Base-by-base conservation (phyloP, 2,888 invertebrate species). In the Teleogryllus oceanicus region DNA sequence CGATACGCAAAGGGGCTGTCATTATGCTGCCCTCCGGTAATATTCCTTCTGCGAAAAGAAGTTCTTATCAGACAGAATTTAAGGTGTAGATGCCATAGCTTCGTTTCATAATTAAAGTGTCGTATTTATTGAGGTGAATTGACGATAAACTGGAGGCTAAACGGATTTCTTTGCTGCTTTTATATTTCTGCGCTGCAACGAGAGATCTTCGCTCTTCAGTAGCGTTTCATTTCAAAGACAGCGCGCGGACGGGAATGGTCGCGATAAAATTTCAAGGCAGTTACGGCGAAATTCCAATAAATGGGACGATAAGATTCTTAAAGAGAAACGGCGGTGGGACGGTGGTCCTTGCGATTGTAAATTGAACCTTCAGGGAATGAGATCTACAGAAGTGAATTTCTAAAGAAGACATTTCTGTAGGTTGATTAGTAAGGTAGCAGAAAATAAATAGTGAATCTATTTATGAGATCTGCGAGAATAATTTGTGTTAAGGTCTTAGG, bases 81-180 rank as follows among this genome's bases (percentile, higher is more conserved):
- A 62, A 62, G 62, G 62, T 62, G 62, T n/a, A n/a, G 62, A n/a
- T 18, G 62, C 62, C 62, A 62, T n/a, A n/a, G n/a, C 62, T 62
- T 62, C 62, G 62, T n/a, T n/a, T 62, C 62, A 62, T 62, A 62
- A 62, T 62, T 62, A 62, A 62, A 62, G 62, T 62, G 62, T 62
- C 62, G 62, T 62, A 62, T 62, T 62, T 62, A 62, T 62, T 62
- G 62, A 62, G 62, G 62, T 62, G 62, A 62, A 62, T 62, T 62
- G 62, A 62, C 62, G 62, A 62, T 62, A 62, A 62, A 62, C 62
- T n/a, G 62, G 62, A n/a, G 62, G n/a, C 62, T 62, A 62, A 62
- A 62, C 62, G 62, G 62, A 62, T 62, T 62, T 62, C 62, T 62
- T 62, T 62, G 62, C n/a, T 13, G 62, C 62, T 62, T 62, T 62